Conservation (phyloP, 2,797 vertebrate species). For the Heteromormyrus szaboi region DNA sequence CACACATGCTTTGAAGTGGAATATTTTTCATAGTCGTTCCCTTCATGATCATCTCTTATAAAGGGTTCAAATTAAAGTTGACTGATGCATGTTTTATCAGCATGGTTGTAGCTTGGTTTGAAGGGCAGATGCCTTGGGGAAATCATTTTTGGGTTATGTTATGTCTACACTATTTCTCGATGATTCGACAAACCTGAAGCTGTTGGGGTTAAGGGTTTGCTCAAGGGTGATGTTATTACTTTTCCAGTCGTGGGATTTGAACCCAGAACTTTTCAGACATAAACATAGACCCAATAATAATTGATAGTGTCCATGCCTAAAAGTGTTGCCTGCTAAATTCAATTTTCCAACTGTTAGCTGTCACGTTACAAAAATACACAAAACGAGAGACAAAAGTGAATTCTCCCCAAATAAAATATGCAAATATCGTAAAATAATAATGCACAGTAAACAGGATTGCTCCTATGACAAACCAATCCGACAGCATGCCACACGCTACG, state of each 20-base stretch:
- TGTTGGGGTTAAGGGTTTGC: background rate
- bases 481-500: background rate
- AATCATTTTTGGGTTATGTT: background rate
- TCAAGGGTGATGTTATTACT: background rate
- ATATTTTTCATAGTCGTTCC: background rate
- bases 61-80: background rate
- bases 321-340: background rate
- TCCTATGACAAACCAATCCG: background rate
- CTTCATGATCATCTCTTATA: background rate
- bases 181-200: background rate
- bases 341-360: background rate
- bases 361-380: background rate
- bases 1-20: background rate
- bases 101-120: background rate
- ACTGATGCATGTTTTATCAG: background rate
- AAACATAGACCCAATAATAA: background rate
- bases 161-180: background rate
- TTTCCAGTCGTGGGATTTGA: background rate
- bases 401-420: background rate
- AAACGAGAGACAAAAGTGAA: background rate
- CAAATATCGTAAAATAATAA: background rate
- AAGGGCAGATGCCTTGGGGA: background rate
- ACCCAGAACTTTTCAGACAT: background rate
- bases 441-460: background rate
- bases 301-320: background rate